Base-by-base conservation (phyloP, 1,140 invertebrate species). In the Cylas formicarius region DNA sequence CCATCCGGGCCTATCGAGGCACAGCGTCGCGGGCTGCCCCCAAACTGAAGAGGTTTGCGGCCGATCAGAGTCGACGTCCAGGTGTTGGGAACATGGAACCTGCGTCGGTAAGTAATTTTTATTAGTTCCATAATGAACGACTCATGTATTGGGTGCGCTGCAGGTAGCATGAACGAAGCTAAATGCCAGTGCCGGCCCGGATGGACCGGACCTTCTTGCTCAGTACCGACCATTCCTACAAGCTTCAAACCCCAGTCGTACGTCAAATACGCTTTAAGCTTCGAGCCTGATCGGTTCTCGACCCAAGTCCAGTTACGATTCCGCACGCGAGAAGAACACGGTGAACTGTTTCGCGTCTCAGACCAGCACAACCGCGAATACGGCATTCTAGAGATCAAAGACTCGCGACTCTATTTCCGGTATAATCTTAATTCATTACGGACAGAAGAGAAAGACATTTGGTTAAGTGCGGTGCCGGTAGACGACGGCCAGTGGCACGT, bases 401-500 rank as follows among this genome's bases (percentile, higher is more conserved):
- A 95, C 60, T 85, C 87, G 22, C 77, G 84, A 47, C 69, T 97
- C 14, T 81, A 90, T 52, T 94, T 94, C 73, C 75, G 88, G 36
- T 98, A 88, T 62, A 96, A 97, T 67, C 65, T 97, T 9, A 96
- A 96, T 61, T 92, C 88, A 18, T 67, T 91, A 49, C 74, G 87
- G 47, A 86, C 86, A 6, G 86, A 93, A 67, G 87, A 96, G 66
- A 77, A 81, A 56, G 85, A 90, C 62, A 81, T 97, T 40, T 92
- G 89, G 83, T 70, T 98, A 8, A 89, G 84, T 39, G 80, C 86
- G 20, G 82, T 95, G 10, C 76, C 82, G 2, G 91, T 96, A 1
- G 89, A 93, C 61, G 92, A 98, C 69, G 95, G 95, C 8, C 90
- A 95, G 58, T 97, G 94, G 94, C 95, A 98, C 63, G 88, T 87